Base-by-base conservation (phyloP, 1,140 invertebrate genomes). In the Lithobius niger region DNA sequence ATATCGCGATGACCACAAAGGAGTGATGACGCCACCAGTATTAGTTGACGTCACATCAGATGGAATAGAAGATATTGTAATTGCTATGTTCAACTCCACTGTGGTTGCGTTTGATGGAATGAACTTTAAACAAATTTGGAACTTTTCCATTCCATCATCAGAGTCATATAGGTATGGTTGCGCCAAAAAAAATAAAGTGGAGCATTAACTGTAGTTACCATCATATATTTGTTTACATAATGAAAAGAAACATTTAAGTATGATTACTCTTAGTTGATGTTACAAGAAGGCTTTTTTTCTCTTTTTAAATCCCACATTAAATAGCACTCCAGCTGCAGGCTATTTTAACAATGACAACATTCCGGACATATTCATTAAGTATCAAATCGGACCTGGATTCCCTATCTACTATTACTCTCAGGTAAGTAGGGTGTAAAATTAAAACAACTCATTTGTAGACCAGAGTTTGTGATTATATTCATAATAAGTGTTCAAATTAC, bases 351-450 rank as follows among this genome's bases (percentile, higher is more conserved):
- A 80, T 58, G 87, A 90, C 65, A 73, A 80, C 56, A 69, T 84
- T n/a, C 86, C 86, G 0, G 87, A 90, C 64, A 86, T 91, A 61
- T 76, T 89, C 69, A 76, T 91, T 0, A 84, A 86, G 62, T 86
- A 84, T 64, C 79, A 85, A 63, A 77, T 77, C 57, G 84, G 83
- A 1, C 79, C 81, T 1, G 82, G 79, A 6, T 86, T 80, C 68
- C 82, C 84, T 1, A 71, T 82, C 0, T 86, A 86, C 66, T 86
- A 85, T 67, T 82, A 84, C 61, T 82, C 85, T 3, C 70, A 81
- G 67, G 79, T 81, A 66, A 62, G 65, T 58, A n/a, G n/a, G n/a
- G n/a, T n/a, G n/a, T n/a, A n/a, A n/a, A n/a, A n/a, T n/a, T n/a
- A n/a, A n/a, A n/a, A n/a, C n/a, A n/a, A n/a, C n/a, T n/a, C n/a